phyloP scores from a whole-genome alignment of 2,888 invertebrate genomes.

The Atrina japonica region DNA sequence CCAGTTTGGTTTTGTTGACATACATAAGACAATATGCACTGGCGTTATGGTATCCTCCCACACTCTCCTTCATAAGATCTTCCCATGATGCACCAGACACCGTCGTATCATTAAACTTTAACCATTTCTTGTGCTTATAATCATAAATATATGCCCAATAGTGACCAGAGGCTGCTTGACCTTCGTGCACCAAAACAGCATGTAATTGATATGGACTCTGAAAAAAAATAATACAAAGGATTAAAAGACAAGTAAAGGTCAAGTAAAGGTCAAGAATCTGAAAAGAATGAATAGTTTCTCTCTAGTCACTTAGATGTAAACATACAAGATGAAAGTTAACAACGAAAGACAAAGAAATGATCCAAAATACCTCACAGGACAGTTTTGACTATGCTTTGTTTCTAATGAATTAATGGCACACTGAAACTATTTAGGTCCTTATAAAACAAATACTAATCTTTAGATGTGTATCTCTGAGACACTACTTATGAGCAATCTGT shows the following conservation, averaged over 20 bases:
- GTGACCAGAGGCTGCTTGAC: constrained; percentile 82
- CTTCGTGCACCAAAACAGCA: constrained; percentile 82
- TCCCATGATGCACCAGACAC: constrained; percentile 81
- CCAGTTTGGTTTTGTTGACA: constrained; percentile 66
- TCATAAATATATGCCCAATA: constrained; percentile 82
- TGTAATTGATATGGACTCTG: constrained; percentile 81
- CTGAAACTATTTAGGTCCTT: too few relatives aligned
- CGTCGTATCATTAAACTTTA: constrained; percentile 82
- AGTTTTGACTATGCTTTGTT: too few relatives aligned
- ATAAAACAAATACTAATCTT: too few relatives aligned
- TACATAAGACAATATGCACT: constrained; percentile 82
- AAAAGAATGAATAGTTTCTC: too few relatives aligned
- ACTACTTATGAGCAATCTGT: too few relatives aligned
- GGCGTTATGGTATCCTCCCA: constrained; percentile 81
- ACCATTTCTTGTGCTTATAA: constrained; percentile 76
- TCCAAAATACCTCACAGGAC: too few relatives aligned
- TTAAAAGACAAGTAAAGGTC: neutral
- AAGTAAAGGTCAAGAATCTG: neutral
- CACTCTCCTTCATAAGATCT: constrained; percentile 81
- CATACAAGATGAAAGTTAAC: too few relatives aligned
- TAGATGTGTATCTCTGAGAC: too few relatives aligned
- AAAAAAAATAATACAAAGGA: constrained; percentile 34
- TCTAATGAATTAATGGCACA: too few relatives aligned
- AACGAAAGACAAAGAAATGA: too few relatives aligned
- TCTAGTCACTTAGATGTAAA: too few relatives aligned